Evolutionary conservation across 2,888 invertebrate genomes (phyloP), one percentile per base, ranked within the genome.

Genomic region (Erebia epiphron): DNA sequence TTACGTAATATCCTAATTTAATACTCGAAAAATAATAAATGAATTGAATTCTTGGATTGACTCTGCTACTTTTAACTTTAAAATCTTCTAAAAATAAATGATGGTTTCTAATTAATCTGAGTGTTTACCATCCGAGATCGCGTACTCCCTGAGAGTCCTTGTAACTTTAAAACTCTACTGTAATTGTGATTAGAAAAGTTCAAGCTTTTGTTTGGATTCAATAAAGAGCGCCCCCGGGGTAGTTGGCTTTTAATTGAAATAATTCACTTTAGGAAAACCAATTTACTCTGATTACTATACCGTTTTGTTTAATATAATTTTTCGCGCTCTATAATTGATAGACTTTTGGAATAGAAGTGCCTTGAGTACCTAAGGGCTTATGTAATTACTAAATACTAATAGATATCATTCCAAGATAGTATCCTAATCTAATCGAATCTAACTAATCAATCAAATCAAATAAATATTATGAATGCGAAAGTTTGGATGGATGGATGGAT

Each of bases 181-280:
- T 70, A 76, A 70, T 71, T 73, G 72, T 75, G 71, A 76, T 76
- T 72, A 76, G 76, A 75, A 78, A 77, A 77, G 72, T 78, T 78
- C 68, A 49, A 21, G 73, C 69, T 70, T 71, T 73, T 76, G 76
- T 75, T 74, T 73, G 73, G 66, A 72, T 74, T 75, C 71, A 74
- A 74, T 74, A 75, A 61, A 71, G 74, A 70, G 73, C 64, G 68
- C 68, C 67, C 64, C 1, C 16, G 10, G 64, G 41, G 41, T 54
- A 62, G 54, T 63, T 54, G 64, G 41, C 35, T n/a, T 54, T 64
- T 54, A 41, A 64, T 41, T 52, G 26, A 64, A 64, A 54, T 64
- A 64, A 64, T 64, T 64, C 64, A 64, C n/a, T 64, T 64, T 49
- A 7, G 8, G 21, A 21, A 62, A 62, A 21, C 21, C 62, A 62